These are phyloP conservation scores for Papilio helenus DNA, from an alignment of 1,140 invertebrate species.

Conservation along the genomic window DNA sequence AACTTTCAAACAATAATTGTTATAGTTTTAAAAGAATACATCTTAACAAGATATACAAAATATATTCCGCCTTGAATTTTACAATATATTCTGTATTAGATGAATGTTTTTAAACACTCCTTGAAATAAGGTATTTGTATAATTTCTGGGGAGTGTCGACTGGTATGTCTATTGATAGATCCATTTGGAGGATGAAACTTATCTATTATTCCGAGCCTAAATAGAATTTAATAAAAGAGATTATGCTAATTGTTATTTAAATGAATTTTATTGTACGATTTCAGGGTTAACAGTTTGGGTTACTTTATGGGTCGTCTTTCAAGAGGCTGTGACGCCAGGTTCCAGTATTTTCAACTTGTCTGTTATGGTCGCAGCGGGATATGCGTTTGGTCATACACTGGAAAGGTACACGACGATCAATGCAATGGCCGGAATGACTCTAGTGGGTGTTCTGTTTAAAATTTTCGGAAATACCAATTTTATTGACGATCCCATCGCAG, in stretches of 20 bases:
- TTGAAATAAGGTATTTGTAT: conserved; percentile 5
- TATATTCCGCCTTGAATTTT: background rate
- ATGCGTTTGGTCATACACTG: conserved; percentile 90
- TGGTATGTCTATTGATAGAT: too few species aligned
- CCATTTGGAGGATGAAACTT: too few species aligned
- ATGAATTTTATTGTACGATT: conserved; percentile 39
- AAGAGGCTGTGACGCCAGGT: conserved; percentile 87
- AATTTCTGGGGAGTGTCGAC: too few species aligned
- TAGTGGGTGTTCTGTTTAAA: conserved; percentile 90
- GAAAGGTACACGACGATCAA: conserved; percentile 89
- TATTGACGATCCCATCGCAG: conserved; percentile 84
- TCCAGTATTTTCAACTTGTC: conserved; percentile 91
- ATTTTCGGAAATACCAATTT: conserved; percentile 88
- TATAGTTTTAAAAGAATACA: background rate
- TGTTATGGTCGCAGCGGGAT: conserved; percentile 87
- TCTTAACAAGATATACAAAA: background rate
- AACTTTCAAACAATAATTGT: background rate
- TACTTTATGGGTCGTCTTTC: conserved; percentile 88
- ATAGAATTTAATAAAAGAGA: too few species aligned
- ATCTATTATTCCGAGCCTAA: too few species aligned
- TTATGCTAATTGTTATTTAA: too few species aligned
- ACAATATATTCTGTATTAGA: conserved; percentile 5
- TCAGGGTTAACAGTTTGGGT: conserved; percentile 88
- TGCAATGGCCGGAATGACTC: conserved; percentile 92
- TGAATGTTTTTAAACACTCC: background rate